These are phyloP conservation scores for Gisinianus flammeolus DNA, from an alignment of 2,888 invertebrate genomes.

Conservation along the genomic window DNA sequence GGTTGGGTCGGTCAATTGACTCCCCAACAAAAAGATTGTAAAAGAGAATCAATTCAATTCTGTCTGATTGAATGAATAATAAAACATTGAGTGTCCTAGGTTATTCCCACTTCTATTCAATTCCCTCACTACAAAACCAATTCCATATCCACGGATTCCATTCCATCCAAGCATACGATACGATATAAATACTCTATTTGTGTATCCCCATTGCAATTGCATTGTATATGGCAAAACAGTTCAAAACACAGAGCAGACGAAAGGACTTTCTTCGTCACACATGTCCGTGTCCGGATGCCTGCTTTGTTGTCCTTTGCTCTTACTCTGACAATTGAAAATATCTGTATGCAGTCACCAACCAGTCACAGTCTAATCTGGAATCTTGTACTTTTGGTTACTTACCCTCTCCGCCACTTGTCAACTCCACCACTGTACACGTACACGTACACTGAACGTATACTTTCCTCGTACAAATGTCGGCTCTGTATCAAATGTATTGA, in stretches of 20 bases:
- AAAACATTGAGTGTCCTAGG: constrained; percentile 37
- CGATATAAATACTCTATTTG: constrained; percentile 21
- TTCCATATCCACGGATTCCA: constrained; percentile 7
- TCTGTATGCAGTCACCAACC: too few relatives aligned
- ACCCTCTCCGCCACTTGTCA: too few relatives aligned
- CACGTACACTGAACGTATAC: too few relatives aligned
- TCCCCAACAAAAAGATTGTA: not conserved
- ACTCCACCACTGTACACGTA: too few relatives aligned
- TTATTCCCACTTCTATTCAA: constrained; percentile 19
- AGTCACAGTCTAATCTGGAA: not conserved
- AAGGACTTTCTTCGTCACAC: not conserved
- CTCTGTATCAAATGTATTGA: too few relatives aligned
- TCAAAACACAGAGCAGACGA: too few relatives aligned
- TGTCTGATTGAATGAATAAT: constrained; percentile 44
- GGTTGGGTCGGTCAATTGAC: constrained; percentile 26
- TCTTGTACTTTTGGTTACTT: not conserved
- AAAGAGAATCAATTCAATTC: constrained; percentile 14
- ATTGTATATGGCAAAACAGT: too few relatives aligned
- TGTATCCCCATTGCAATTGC: too few relatives aligned
- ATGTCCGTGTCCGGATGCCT: not conserved
- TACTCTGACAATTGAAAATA: not conserved
- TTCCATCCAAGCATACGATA: constrained; percentile 4
- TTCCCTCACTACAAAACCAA: constrained; percentile 21
- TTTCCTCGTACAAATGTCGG: too few relatives aligned
- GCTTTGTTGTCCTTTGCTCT: not conserved